These are phyloP conservation scores for Drosophila meridiana DNA, from an alignment of 2,888 invertebrate genomes.

Conservation along the genomic window DNA sequence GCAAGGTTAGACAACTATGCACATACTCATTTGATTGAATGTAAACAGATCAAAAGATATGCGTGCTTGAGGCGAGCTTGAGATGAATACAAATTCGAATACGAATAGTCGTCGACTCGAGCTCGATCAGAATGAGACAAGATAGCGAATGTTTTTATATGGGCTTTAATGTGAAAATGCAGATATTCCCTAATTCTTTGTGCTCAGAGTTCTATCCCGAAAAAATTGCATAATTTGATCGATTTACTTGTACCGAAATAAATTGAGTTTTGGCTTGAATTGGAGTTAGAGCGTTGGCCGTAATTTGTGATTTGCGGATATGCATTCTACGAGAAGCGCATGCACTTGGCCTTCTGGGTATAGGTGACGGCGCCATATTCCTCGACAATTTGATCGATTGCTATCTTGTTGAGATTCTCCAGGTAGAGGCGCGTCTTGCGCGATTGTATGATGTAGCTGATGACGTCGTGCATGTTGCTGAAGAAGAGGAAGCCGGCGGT, in stretches of 20 bases:
- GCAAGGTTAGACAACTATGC: constrained; percentile 47
- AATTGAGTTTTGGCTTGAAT: background rate
- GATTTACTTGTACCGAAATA: background rate
- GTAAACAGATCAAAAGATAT: constrained; percentile 48
- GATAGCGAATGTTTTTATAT: background rate
- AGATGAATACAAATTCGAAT: constrained; percentile 26
- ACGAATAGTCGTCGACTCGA: background rate
- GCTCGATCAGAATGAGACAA: background rate
- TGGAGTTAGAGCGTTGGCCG: background rate
- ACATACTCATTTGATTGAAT: constrained; percentile 48
- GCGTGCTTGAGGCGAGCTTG: constrained; percentile 18
- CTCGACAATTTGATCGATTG: constrained; percentile 68
- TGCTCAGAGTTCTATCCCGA: background rate
- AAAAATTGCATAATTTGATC: background rate
- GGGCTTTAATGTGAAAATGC: background rate
- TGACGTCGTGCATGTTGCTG: constrained; percentile 70
- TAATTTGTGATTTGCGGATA: background rate
- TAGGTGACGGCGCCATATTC: constrained; percentile 66
- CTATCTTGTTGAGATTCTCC: constrained; percentile 74
- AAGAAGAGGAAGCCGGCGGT: constrained; percentile 81
- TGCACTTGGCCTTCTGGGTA: constrained; percentile 70
- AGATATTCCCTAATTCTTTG: background rate
- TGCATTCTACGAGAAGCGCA: constrained; percentile 63
- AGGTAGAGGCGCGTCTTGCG: constrained; percentile 70
- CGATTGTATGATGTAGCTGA: constrained; percentile 72